A percentile compares a stretch with the other conserved stretches of the same genome.
These are phyloP conservation scores for Gracilinanus agilis DNA, from an alignment of 2,113 vertebrate species.

Conservation along the genomic window DNA sequence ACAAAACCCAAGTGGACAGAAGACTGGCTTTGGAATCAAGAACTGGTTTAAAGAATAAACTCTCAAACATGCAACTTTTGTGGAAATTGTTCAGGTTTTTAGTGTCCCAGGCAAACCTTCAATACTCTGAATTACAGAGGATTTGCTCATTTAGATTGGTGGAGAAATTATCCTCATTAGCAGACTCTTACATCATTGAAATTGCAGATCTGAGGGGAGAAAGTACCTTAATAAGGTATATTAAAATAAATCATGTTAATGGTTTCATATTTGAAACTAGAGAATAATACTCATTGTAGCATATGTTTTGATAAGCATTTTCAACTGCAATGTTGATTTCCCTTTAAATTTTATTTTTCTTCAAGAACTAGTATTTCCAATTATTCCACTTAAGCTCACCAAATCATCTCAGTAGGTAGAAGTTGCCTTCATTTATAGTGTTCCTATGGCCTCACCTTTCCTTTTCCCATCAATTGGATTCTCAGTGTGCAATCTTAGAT, in stretches of 20 bases:
- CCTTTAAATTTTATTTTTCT: conserved; percentile 13
- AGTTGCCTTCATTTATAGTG: conserved; percentile 14
- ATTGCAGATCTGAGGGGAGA: not conserved
- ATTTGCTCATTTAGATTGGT: not conserved
- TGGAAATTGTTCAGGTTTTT: not conserved
- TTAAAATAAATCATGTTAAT: not conserved
- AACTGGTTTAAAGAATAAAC: not conserved
- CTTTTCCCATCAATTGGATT: conserved; percentile 34
- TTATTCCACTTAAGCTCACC: conserved; percentile 35
- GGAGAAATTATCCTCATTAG: not conserved
- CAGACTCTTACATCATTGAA: not conserved
- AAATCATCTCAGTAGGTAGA: conserved; percentile 47
- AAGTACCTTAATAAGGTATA: not conserved
- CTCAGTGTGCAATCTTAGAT: conserved; percentile 21
- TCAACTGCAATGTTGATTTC: conserved; percentile 1
- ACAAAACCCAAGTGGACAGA: not conserved
- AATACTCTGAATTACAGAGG: not conserved
- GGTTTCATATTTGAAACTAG: not conserved
- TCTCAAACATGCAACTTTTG: not conserved
- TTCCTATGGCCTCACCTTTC: not conserved
- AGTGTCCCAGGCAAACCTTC: not conserved
- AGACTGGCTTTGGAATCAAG: not conserved
- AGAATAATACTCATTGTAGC: not conserved
- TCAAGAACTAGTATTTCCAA: conserved; percentile 30
- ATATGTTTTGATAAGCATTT: not conserved